phyloP scores from a whole-genome alignment of 2,888 invertebrate genomes.

The Sepioteuthis lessoniana region DNA sequence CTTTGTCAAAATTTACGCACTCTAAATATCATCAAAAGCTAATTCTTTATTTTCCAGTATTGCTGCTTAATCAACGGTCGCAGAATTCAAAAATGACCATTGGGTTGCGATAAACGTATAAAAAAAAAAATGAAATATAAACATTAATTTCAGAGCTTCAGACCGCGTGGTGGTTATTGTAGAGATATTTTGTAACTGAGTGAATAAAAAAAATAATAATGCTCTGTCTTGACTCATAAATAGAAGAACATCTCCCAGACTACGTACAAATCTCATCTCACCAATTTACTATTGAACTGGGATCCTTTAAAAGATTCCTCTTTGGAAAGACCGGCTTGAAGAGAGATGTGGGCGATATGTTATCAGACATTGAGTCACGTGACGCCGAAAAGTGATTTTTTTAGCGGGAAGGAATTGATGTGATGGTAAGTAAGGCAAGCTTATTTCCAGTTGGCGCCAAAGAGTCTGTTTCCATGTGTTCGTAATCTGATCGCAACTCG shows the following conservation, averaged over 20 bases:
- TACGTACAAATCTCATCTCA: neutral
- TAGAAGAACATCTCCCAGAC: neutral
- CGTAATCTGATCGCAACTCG: neutral
- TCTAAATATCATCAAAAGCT: too few relatives aligned
- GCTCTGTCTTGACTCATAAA: too few relatives aligned
- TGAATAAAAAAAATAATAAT: too few relatives aligned
- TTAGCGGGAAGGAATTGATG: neutral
- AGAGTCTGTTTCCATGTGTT: neutral
- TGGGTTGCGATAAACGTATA: too few relatives aligned
- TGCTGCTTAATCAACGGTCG: too few relatives aligned
- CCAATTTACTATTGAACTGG: neutral
- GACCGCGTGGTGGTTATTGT: too few relatives aligned
- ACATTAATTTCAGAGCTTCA: too few relatives aligned
- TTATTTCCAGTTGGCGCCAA: neutral
- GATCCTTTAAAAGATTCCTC: neutral
- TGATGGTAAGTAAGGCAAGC: constrained; percentile 14
- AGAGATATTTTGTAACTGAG: too few relatives aligned
- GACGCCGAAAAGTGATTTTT: neutral
- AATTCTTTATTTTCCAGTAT: too few relatives aligned
- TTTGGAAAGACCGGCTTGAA: neutral
- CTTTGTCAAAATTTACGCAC: too few relatives aligned
- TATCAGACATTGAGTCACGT: neutral
- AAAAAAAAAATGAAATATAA: too few relatives aligned
- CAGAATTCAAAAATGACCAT: too few relatives aligned
- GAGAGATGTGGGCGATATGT: neutral